A percentile compares a stretch with the other conserved stretches of the same genome.
These are phyloP conservation scores for Lagria hirta DNA, from an alignment of 2,888 invertebrate species.

Conservation along the genomic window DNA sequence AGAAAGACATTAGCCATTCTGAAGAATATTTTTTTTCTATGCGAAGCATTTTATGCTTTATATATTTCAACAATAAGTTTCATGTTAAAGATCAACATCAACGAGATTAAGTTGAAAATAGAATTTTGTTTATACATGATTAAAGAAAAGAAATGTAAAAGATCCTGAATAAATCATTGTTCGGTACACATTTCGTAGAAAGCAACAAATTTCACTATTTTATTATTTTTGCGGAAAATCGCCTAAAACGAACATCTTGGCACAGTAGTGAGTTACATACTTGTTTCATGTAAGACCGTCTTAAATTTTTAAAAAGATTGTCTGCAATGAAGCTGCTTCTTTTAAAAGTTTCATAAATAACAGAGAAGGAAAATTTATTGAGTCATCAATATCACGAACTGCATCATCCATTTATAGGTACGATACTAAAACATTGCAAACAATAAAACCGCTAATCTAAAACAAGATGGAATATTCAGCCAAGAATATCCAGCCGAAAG, in stretches of 20 bases:
- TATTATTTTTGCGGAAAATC: too few relatives aligned
- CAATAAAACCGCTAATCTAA: too few relatives aligned
- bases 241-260: slow-evolving; percentile 7
- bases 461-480: too few relatives aligned
- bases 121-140: too few relatives aligned
- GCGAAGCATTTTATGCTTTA: too few relatives aligned
- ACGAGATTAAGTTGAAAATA: too few relatives aligned
- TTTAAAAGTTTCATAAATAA: slow-evolving; percentile 18
- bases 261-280: slow-evolving; percentile 14
- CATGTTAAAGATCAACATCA: too few relatives aligned
- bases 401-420: slow-evolving; percentile 10
- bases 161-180: slow-evolving; percentile 3
- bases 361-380: slow-evolving; percentile 14
- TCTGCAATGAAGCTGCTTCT: slow-evolving; percentile 11
- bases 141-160: too few relatives aligned
- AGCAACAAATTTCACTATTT: background rate
- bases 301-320: slow-evolving; percentile 17
- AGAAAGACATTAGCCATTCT: too few relatives aligned
- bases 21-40: too few relatives aligned
- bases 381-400: slow-evolving; percentile 18
- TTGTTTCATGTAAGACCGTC: slow-evolving; percentile 9
- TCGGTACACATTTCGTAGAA: background rate
- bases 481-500: too few relatives aligned
- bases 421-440: slow-evolving; percentile 9
- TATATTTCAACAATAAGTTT: too few relatives aligned